phyloP scores from a whole-genome alignment of 2,888 invertebrate species.

The Cosmia pyralina region DNA sequence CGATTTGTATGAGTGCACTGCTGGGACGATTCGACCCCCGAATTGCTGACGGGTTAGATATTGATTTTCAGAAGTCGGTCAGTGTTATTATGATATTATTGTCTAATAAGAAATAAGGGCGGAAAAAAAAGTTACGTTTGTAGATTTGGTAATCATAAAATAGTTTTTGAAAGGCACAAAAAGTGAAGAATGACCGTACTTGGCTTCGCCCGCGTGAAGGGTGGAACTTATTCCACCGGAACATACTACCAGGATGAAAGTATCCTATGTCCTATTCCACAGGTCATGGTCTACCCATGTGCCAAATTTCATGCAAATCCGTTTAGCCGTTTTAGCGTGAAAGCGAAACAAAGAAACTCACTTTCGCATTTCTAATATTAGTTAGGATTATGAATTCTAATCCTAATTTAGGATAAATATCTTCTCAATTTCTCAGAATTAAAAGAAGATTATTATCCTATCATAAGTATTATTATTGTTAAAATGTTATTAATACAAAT shows the following conservation, averaged over 20 bases:
- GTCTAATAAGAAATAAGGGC: slow-evolving; percentile 7
- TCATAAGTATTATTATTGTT: neutral
- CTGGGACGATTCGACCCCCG: slow-evolving; percentile 28
- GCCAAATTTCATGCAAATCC: too few species aligned
- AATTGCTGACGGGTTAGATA: slow-evolving; percentile 43
- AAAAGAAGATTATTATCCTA: neutral
- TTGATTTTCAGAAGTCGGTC: slow-evolving; percentile 53
- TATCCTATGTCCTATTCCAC: too few species aligned
- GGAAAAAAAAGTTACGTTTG: neutral
- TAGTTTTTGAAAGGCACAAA: neutral
- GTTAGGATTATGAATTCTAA: too few species aligned
- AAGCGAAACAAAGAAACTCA: too few species aligned
- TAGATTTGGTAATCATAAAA: neutral
- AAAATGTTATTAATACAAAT: neutral
- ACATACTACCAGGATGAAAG: too few species aligned
- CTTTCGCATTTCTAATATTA: too few species aligned
- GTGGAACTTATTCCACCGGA: too few species aligned
- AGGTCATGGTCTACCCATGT: too few species aligned
- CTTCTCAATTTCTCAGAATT: too few species aligned
- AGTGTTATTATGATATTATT: slow-evolving; percentile 27
- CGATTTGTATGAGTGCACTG: slow-evolving; percentile 44
- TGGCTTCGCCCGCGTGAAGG: too few species aligned
- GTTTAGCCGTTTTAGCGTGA: too few species aligned
- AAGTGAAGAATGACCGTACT: neutral
- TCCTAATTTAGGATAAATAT: neutral